Conservation (phyloP, 2,888 invertebrate genomes). For the Eupeodes latifasciatus region DNA sequence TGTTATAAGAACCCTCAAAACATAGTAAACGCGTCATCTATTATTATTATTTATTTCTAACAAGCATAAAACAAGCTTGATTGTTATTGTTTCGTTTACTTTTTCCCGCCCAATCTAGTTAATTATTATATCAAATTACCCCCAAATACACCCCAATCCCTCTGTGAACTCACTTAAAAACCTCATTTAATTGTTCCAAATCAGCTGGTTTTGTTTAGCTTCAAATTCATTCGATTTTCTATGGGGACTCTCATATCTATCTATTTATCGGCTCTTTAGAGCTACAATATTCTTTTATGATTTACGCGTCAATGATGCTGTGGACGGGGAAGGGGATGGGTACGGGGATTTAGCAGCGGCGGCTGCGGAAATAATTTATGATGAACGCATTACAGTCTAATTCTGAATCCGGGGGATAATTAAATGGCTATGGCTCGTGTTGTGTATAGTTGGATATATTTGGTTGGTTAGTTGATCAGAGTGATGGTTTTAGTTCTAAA, state of each 20-base stretch:
- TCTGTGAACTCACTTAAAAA: neutral
- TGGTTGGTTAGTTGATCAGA: neutral
- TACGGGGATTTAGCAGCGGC: neutral
- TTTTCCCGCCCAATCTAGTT: conserved; percentile 16
- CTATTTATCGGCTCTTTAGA: neutral
- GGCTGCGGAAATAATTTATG: conserved; percentile 57
- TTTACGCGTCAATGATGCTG: neutral
- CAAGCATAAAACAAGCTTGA: neutral
- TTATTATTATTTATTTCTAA: neutral
- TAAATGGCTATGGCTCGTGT: conserved; percentile 53
- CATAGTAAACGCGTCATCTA: neutral
- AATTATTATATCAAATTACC: conserved; percentile 20
- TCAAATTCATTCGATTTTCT: conserved; percentile 21
- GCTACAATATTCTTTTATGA: conserved; percentile 12
- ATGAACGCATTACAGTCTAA: conserved; percentile 54
- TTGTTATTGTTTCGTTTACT: conserved; percentile 10
- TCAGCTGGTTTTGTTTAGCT: conserved; percentile 13
- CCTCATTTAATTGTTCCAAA: conserved; percentile 21
- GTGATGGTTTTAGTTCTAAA: conserved; percentile 25
- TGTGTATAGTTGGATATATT: neutral
- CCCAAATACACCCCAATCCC: neutral
- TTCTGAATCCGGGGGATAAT: conserved; percentile 68
- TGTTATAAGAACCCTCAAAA: neutral
- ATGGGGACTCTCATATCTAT: neutral
- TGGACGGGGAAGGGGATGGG: neutral